Base-by-base conservation (phyloP, 2,113 vertebrate genomes). In the Myotis lucifugus region DNA sequence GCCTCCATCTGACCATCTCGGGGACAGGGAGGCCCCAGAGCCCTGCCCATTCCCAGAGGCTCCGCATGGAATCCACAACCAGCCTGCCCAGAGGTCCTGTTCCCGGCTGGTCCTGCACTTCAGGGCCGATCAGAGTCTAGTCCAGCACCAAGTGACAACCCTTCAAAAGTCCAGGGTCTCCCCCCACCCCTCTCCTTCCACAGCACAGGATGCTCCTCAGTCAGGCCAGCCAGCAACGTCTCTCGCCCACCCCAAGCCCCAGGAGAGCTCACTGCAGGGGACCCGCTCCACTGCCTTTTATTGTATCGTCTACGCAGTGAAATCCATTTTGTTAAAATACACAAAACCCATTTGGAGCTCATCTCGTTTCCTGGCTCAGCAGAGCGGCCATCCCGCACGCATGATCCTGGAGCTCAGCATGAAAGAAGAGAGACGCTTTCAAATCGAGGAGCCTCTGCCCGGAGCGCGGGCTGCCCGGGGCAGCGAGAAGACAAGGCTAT, bases 241-340 rank as follows among this genome's bases (percentile, higher is more conserved):
- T 27, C 48, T 37, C 21, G 13, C 9, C 46, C 3, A 3, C 3
- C 42, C 9, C 6, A 4, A 6, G 3, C 7, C 54, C 61, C 37
- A 19, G 10, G 19, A 61, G 25, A 11, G 52, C 23, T 85, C 69
- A 19, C 18, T 42, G 48, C 25, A 7, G 54, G 82, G 0, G 32
- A 37, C 14, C 54, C 1, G 0, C 29, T 40, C 72, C 13, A 34
- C 5, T 3, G 13, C 23, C 46, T 74, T 74, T 42, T 56, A 56
- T 15, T 74, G 72, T 18, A 23, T 27, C 25, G 4, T 21, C 34
- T 6, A 27, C 6, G 21, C 52, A 40, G 52, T 5, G 32, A 79
- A 72, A 21, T 9, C 19, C 70, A 40, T 46, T 88, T 76, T 72
- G 54, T 40, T 90, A 48, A 74, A 76, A 87, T 70, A 81, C 70